phyloP scores from a whole-genome alignment of 1,140 invertebrate genomes.

The Scylla paramamosain region DNA sequence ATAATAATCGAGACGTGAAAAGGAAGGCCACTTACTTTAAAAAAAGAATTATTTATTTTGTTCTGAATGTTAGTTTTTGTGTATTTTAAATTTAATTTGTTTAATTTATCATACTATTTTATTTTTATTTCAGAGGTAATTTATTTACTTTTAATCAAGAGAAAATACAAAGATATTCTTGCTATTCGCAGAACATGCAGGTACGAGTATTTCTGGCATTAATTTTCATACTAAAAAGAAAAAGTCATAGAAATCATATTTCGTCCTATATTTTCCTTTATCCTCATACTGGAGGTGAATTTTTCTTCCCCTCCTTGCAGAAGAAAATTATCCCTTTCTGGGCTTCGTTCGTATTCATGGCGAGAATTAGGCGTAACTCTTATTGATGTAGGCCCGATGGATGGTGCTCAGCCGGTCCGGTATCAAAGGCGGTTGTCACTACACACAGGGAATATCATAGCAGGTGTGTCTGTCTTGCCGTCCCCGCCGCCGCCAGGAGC shows the following conservation, averaged over 20 bases:
- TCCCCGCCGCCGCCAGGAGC: not conserved
- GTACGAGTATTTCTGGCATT: too few relatives aligned
- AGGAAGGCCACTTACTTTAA: not conserved
- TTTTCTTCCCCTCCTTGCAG: not conserved
- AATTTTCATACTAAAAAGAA: too few relatives aligned
- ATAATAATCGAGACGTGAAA: not conserved
- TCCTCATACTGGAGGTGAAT: not conserved
- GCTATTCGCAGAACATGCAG: too few relatives aligned
- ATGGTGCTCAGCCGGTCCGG: not conserved
- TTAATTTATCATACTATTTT: not conserved
- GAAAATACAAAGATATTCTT: not conserved
- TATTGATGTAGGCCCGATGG: conserved; percentile 46
- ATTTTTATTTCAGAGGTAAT: not conserved
- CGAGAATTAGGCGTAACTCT: conserved; percentile 52
- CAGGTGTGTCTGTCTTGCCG: conserved; percentile 38
- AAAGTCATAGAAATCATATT: not conserved
- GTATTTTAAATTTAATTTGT: not conserved
- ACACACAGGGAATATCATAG: conserved; percentile 65
- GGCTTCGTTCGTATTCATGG: conserved; percentile 46
- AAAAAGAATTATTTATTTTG: not conserved
- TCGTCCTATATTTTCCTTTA: not conserved
- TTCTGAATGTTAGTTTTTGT: too few relatives aligned
- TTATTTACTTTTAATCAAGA: not conserved
- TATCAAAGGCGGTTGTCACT: conserved; percentile 62
- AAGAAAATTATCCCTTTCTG: not conserved